These are phyloP conservation scores for Ceraclea dissimilis DNA, from an alignment of 2,888 invertebrate genomes.

Conservation along the genomic window DNA sequence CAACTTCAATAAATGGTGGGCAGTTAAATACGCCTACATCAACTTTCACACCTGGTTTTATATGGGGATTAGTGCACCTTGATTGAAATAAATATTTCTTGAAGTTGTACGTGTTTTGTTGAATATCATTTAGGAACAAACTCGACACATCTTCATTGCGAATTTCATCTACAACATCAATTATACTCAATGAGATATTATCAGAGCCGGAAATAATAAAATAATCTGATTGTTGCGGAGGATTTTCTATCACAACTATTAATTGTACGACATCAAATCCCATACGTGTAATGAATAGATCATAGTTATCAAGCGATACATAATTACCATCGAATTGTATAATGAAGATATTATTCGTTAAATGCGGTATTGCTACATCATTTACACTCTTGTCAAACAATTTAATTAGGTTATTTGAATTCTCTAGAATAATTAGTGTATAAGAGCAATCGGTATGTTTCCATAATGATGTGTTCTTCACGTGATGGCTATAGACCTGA, in stretches of 20 bases:
- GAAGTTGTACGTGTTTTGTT: neutral
- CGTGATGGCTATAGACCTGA: neutral
- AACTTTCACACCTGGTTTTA: neutral
- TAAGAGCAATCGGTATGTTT: neutral
- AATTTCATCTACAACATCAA: neutral
- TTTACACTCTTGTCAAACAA: neutral
- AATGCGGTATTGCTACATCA: neutral
- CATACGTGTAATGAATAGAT: neutral
- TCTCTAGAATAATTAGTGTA: neutral
- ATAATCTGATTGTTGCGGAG: neutral
- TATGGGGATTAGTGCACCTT: neutral
- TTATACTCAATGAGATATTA: neutral
- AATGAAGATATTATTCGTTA: neutral
- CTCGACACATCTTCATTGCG: neutral
- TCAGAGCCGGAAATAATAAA: too few relatives aligned
- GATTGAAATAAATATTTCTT: neutral
- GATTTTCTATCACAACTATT: neutral
- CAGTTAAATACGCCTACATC: constrained; percentile 2
- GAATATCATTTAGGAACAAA: neutral
- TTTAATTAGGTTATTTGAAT: neutral
- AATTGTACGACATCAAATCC: neutral
- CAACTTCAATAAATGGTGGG: neutral
- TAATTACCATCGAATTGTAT: neutral
- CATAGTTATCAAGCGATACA: neutral
- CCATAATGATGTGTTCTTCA: neutral